Conservation (phyloP, 2,113 vertebrate genomes). For the Psittacula cyanocephala region DNA sequence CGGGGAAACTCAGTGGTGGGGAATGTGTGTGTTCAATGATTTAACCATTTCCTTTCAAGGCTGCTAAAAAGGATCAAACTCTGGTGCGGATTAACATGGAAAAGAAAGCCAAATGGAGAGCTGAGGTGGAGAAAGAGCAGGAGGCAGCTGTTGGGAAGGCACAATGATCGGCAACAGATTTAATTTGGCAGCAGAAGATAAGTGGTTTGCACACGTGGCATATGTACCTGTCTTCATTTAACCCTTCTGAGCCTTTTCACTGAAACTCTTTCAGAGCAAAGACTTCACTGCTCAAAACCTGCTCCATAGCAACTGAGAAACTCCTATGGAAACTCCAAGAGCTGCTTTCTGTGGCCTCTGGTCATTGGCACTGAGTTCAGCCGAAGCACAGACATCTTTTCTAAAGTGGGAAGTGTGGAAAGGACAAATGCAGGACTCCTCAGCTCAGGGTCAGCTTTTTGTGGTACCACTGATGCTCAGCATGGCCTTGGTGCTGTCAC, state of each 20-base stretch:
- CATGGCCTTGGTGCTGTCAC: accelerated
- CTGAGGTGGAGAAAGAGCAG: background rate
- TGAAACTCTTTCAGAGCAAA: background rate
- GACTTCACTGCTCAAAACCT: background rate
- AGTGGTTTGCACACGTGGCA: background rate
- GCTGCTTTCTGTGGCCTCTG: background rate
- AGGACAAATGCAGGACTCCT: background rate
- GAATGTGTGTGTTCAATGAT: background rate
- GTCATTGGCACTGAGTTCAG: background rate
- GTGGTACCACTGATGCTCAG: background rate
- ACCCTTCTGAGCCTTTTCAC: background rate
- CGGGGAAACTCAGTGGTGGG: background rate
- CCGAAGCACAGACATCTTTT: background rate
- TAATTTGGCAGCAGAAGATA: background rate
- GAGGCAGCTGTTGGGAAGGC: background rate
- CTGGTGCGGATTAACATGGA: slow-evolving; percentile 39
- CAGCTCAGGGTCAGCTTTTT: background rate
- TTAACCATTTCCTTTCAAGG: slow-evolving; percentile 14
- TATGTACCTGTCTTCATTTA: background rate
- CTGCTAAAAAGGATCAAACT: background rate
- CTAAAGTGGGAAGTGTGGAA: background rate
- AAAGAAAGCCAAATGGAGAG: slow-evolving; percentile 57
- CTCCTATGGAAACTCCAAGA: background rate
- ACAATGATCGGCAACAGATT: background rate
- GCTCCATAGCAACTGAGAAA: background rate